A percentile compares a stretch with the other conserved stretches of the same genome.
These are phyloP conservation scores for Galago senegalensis DNA, from an alignment of 2,797 vertebrate species.

Conservation along the genomic window DNA sequence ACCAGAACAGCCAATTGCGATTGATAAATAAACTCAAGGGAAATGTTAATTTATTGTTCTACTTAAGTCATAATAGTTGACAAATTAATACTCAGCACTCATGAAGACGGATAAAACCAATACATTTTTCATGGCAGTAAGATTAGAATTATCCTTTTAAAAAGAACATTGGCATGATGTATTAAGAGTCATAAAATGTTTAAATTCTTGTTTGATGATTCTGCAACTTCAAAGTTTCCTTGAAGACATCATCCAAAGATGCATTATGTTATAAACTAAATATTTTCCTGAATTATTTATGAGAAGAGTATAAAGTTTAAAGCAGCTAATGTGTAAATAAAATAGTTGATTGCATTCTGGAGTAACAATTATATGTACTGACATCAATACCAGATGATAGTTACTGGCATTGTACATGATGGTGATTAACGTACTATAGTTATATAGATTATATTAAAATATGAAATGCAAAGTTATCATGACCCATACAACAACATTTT, in stretches of 20 bases:
- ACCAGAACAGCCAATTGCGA: not conserved
- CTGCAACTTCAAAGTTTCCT: conserved; percentile 12
- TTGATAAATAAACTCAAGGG: conserved; percentile 9
- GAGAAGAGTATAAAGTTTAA: conserved; percentile 7
- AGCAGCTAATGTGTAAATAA: not conserved
- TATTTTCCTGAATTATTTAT: conserved; percentile 8
- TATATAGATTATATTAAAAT: conserved; percentile 4
- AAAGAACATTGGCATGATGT: conserved; percentile 18
- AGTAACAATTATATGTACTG: not conserved
- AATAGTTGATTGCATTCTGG: not conserved
- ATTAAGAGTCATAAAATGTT: not conserved
- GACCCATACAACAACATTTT: not conserved
- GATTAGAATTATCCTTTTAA: conserved; percentile 15
- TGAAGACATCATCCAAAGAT: conserved; percentile 26
- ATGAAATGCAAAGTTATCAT: conserved; percentile 35
- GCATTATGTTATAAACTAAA: not conserved
- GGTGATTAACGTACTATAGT: not conserved
- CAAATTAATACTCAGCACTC: not conserved
- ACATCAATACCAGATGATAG: not conserved
- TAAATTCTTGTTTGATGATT: conserved; percentile 38
- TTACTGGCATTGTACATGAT: conserved; percentile 7
- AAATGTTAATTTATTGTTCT: conserved; percentile 13
- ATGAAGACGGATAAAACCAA: not conserved
- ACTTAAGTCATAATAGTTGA: not conserved
- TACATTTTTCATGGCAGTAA: not conserved